A percentile compares a stretch with the other conserved stretches of the same genome.
Evolutionary conservation across 1,140 invertebrate species (phyloP).

Genomic region (Drosophila quadrilineata): DNA sequence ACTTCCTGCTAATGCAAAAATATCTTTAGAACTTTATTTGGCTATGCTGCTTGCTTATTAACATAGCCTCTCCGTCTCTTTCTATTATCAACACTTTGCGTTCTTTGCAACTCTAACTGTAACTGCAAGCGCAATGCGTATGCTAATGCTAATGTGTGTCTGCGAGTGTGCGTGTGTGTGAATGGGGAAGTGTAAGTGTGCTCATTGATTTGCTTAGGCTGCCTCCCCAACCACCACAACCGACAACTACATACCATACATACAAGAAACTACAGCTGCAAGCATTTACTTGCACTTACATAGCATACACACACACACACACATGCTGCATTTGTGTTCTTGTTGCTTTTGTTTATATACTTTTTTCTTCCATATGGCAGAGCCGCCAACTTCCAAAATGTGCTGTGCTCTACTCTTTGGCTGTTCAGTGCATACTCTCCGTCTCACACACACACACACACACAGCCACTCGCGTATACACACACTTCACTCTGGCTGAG

Average conservation of each 20-base stretch:
- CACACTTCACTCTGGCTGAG: too few relatives aligned
- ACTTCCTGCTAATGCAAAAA: slow-evolving; percentile 41
- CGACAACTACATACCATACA: slow-evolving; percentile 22
- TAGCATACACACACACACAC: neutral
- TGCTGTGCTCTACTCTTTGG: slow-evolving; percentile 14
- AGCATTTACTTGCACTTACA: neutral
- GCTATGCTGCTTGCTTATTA: slow-evolving; percentile 30
- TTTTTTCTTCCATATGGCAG: slow-evolving; percentile 40
- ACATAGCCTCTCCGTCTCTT: neutral
- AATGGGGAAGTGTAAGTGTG: slow-evolving; percentile 59
- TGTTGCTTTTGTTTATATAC: slow-evolving; percentile 48
- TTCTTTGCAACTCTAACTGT: slow-evolving; percentile 45
- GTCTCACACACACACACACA: neutral
- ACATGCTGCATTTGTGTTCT: slow-evolving; percentile 31
- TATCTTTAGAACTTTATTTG: slow-evolving; percentile 56
- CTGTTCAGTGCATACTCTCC: neutral
- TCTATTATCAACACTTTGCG: slow-evolving; percentile 22
- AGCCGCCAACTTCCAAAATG: slow-evolving; percentile 34
- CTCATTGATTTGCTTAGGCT: slow-evolving; percentile 68
- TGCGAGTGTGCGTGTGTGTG: slow-evolving; percentile 33
- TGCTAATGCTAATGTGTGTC: too few relatives aligned
- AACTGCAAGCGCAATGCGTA: too few relatives aligned
- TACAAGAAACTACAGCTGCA: slow-evolving; percentile 25
- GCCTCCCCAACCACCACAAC: too few relatives aligned
- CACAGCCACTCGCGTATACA: neutral